phyloP scores from a whole-genome alignment of 2,888 invertebrate genomes.

The Dasypogon diadema region DNA sequence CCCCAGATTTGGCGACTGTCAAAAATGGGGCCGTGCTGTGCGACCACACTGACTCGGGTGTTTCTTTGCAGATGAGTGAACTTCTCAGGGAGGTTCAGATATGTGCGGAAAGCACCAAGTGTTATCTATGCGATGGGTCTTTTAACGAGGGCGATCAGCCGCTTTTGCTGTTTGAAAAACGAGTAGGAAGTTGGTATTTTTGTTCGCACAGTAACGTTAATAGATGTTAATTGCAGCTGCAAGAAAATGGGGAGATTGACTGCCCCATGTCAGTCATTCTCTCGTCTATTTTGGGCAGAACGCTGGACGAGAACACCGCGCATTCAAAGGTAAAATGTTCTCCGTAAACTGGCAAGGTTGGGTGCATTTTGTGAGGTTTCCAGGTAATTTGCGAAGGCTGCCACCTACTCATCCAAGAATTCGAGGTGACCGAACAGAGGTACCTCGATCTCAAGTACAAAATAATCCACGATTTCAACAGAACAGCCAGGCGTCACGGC shows the following conservation, averaged over 20 bases:
- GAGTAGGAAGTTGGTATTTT: slow-evolving; percentile 54
- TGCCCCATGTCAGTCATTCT: slow-evolving; percentile 29
- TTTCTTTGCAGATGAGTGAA: slow-evolving; percentile 50
- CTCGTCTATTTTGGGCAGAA: slow-evolving; percentile 64
- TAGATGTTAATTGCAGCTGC: background rate
- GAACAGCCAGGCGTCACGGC: slow-evolving; percentile 65
- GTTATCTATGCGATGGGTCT: slow-evolving; percentile 57
- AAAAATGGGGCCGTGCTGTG: slow-evolving; percentile 1
- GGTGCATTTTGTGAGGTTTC: too few relatives aligned
- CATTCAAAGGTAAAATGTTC: slow-evolving; percentile 18
- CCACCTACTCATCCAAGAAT: slow-evolving; percentile 74
- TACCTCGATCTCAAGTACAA: slow-evolving; percentile 71
- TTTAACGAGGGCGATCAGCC: slow-evolving; percentile 56
- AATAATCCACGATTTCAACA: slow-evolving; percentile 70
- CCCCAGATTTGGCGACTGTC: background rate
- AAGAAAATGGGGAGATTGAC: slow-evolving; percentile 53
- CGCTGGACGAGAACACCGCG: slow-evolving; percentile 71
- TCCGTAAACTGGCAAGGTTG: background rate
- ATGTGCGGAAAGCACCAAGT: slow-evolving; percentile 37
- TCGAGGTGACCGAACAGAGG: slow-evolving; percentile 72
- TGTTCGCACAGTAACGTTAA: background rate
- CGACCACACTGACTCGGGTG: background rate
- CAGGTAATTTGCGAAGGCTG: slow-evolving; percentile 77
- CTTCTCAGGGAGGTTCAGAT: background rate
- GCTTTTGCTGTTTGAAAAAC: slow-evolving; percentile 57